phyloP scores from a whole-genome alignment of 2,797 vertebrate genomes.

The Chelmon rostratus region DNA sequence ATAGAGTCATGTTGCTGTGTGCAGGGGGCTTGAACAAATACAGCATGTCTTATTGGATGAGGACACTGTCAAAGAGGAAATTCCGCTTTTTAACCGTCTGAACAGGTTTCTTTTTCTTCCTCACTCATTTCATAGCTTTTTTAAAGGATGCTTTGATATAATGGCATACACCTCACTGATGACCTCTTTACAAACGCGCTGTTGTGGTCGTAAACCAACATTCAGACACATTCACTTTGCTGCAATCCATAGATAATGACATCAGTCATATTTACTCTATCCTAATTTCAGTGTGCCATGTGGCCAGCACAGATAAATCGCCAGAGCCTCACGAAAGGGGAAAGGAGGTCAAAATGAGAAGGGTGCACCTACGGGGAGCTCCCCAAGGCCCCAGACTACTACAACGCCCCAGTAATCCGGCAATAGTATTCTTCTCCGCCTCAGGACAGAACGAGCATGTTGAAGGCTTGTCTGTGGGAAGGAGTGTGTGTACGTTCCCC shows the following conservation, averaged over 20 bases:
- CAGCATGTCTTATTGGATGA: constrained; percentile 70
- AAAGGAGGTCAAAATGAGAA: constrained; percentile 55
- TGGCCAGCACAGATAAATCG: constrained; percentile 76
- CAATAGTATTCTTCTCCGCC: constrained; percentile 58
- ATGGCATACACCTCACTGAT: constrained; percentile 41
- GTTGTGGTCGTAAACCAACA: constrained; percentile 41
- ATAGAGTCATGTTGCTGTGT: constrained; percentile 39
- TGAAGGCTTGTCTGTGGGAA: constrained; percentile 50
- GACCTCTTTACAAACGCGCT: constrained; percentile 55
- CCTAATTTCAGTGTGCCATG: constrained; percentile 62
- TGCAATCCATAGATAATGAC: constrained; percentile 68
- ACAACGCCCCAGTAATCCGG: constrained; percentile 37
- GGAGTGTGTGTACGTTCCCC: constrained; percentile 53
- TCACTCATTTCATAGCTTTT: constrained; percentile 42
- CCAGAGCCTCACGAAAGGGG: constrained; percentile 37
- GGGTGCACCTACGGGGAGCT: constrained; percentile 39
- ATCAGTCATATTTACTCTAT: constrained; percentile 64
- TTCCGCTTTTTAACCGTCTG: constrained; percentile 40
- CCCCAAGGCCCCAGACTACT: constrained; percentile 43
- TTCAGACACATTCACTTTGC: constrained; percentile 47
- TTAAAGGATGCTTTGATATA: constrained; percentile 41
- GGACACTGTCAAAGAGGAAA: constrained; percentile 43
- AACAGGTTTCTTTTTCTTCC: constrained; percentile 54
- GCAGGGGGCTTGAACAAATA: constrained; percentile 54
- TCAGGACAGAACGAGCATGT: constrained; percentile 55